Base-by-base conservation (phyloP, 1,140 invertebrate species). In the Diabrotica virgifera region DNA sequence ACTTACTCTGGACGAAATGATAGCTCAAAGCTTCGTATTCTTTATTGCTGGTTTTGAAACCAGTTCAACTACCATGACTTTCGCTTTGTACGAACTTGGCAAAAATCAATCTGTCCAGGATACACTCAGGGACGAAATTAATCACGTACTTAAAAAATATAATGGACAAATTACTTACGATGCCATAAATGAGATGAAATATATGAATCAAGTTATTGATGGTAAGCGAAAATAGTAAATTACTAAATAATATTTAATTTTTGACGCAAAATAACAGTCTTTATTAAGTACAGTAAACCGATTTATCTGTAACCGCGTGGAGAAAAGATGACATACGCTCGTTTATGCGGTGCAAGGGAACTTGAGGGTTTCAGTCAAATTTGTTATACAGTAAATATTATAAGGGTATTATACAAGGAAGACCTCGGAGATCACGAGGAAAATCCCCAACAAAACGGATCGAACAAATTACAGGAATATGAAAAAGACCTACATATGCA, bases 21-120 rank as follows among this genome's bases (percentile, higher is more conserved):
- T 76, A 6, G 78, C 79, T 11, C 80, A 82, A 69, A 63, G 74
- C 56, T 74, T 83, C 53, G 62, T 82, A 4, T 82, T 82, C 63
- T 78, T 83, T 74, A 52, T 86, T 12, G 86, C 84, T 40, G 83
- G 83, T 5, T 83, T 81, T 68, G 82, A 84, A 64, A 83, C 81
- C 0, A 81, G 79, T 6, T 81, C 82, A 0, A 79, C 78, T 3
- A 78, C 80, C 5, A 78, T 82, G 63, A 77, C 77, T 35, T 82
- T 80, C 68, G 74, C 80, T 0, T 61, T 84, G 1, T 86, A 84
- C 68, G 75, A 82, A 63, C 62, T 85, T 5, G 80, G 82, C 0
- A 59, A 71, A 24, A 74, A 85, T 76, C 77, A 73, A 5, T 74
- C 82, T 10, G 71, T 83, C 4, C 84, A 85, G 67, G 55, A 76